phyloP scores from a whole-genome alignment of 2,888 invertebrate species.

The Baccha elongata region DNA sequence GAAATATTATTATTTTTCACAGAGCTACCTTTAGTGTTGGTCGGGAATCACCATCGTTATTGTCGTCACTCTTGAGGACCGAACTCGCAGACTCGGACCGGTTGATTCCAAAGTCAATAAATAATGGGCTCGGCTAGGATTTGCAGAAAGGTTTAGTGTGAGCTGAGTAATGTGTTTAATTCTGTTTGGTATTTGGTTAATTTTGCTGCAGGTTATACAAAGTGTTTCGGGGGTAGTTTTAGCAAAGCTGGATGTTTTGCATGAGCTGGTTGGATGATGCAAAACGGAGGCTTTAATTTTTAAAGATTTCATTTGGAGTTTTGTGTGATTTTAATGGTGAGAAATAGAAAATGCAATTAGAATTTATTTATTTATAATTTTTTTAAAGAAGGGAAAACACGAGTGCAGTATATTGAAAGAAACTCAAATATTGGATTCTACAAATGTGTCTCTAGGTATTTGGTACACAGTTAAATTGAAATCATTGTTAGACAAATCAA shows the following conservation, averaged over 20 bases:
- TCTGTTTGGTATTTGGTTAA: constrained; percentile 66
- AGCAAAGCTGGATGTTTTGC: neutral
- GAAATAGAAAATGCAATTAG: neutral
- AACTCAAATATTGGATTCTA: too few species aligned
- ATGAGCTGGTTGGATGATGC: neutral
- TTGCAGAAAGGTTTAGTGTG: constrained; percentile 45
- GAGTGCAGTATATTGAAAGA: too few species aligned
- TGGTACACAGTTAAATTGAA: too few species aligned
- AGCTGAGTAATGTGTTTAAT: constrained; percentile 67
- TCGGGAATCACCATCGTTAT: neutral
- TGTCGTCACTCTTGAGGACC: constrained; percentile 38
- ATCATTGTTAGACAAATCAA: too few species aligned
- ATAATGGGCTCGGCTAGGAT: constrained; percentile 58
- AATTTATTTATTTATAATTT: too few species aligned
- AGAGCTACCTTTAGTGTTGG: constrained; percentile 38
- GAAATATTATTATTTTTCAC: constrained; percentile 64
- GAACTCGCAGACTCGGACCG: neutral
- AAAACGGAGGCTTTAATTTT: constrained; percentile 3
- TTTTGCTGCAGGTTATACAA: constrained; percentile 51
- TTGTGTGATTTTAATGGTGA: neutral
- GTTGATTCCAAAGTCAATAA: constrained; percentile 68
- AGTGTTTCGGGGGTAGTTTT: neutral
- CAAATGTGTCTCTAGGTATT: too few species aligned
- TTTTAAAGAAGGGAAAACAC: too few species aligned
- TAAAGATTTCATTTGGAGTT: neutral